phyloP scores from a whole-genome alignment of 2,888 invertebrate genomes.

The Microctonus aethiopoides region DNA sequence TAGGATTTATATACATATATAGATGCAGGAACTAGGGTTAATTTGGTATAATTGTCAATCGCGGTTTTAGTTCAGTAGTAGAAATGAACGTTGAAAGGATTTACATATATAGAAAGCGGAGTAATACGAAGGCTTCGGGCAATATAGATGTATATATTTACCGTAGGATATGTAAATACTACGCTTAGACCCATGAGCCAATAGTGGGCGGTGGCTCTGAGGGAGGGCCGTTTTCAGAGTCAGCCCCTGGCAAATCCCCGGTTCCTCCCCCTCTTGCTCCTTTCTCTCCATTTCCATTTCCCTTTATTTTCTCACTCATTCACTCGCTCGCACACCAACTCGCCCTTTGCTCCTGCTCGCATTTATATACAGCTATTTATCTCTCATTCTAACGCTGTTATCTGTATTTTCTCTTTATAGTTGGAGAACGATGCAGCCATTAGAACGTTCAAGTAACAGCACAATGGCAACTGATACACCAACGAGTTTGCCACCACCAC shows the following conservation, averaged over 20 bases:
- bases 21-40: not conserved
- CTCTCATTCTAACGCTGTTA: not conserved
- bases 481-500: conserved; percentile 55
- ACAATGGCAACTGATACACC: conserved; percentile 62
- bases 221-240: conserved; percentile 31
- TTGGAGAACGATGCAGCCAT: conserved; percentile 60
- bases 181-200: conserved; percentile 19
- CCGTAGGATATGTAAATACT: conserved; percentile 31
- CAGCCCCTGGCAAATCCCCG: conserved; percentile 30
- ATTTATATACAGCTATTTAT: not conserved
- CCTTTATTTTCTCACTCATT: conserved; percentile 8
- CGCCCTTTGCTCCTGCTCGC: not conserved
- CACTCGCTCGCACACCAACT: not conserved
- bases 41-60: conserved; percentile 17
- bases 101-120: not conserved
- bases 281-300: conserved; percentile 15
- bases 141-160: conserved; percentile 5
- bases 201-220: conserved; percentile 33
- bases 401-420: conserved; percentile 1
- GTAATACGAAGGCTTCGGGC: not conserved
- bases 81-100: conserved; percentile 8
- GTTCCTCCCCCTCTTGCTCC: conserved; percentile 26
- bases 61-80: conserved; percentile 4
- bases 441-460: conserved; percentile 55
- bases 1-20: not conserved